phyloP scores from a whole-genome alignment of 2,888 invertebrate genomes.

The Dasysyrphus albostriatus region DNA sequence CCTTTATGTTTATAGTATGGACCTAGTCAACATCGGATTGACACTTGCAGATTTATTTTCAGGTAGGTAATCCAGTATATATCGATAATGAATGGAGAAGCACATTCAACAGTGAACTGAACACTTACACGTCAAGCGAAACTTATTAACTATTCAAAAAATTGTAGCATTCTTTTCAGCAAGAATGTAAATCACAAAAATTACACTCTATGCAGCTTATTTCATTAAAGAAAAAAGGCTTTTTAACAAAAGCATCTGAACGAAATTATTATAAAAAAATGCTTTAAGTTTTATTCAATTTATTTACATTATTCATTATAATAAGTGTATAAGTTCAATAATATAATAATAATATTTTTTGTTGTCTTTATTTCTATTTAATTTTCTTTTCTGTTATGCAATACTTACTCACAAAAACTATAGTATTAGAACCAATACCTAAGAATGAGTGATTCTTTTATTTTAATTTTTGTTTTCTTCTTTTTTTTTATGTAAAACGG shows the following conservation, averaged over 20 bases:
- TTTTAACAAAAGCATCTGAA: background rate
- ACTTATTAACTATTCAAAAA: too few species aligned
- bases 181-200: too few species aligned
- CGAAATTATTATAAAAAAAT: slow-evolving; percentile 23
- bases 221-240: too few species aligned
- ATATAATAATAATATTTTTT: slow-evolving; percentile 68
- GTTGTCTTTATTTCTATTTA: slow-evolving; percentile 37
- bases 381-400: slow-evolving; percentile 51
- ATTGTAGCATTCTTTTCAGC: too few species aligned
- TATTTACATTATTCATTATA: slow-evolving; percentile 75
- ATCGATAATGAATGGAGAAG: too few species aligned
- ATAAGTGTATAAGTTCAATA: slow-evolving; percentile 76
- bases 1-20: too few species aligned
- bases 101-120: too few species aligned
- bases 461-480: slow-evolving; percentile 42
- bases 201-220: too few species aligned
- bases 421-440: slow-evolving; percentile 54
- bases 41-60: too few species aligned
- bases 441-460: slow-evolving; percentile 36
- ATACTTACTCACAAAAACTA: slow-evolving; percentile 42
- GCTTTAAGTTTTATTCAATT: slow-evolving; percentile 71
- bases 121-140: too few species aligned
- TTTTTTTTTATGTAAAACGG: slow-evolving; percentile 48
- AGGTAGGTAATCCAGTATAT: too few species aligned
- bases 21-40: too few species aligned